Evolutionary conservation across 2,888 invertebrate genomes (phyloP), one percentile per base, ranked within the genome.

Genomic region (Serrognathus titanus): DNA sequence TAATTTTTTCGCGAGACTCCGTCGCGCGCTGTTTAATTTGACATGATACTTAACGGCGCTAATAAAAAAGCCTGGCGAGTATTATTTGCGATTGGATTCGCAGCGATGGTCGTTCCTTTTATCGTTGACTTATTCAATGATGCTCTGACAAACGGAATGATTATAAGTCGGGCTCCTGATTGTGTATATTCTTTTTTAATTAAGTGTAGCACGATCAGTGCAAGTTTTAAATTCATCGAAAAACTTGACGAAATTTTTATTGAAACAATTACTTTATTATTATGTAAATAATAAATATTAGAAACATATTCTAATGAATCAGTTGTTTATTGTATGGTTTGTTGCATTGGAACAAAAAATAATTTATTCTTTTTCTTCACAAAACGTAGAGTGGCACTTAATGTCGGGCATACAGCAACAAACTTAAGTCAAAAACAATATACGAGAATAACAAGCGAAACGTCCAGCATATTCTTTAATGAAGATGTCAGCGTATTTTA

Each of bases 401-500:
- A 40, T 40, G 40, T 40, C 40, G 40, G 40, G 40, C 40, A 40
- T 40, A 40, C 49, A 63, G 53, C 57, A 58, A 59, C 60, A 54
- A 62, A 62, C 60, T 57, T 51, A 64, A 66, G 59, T 67, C 65
- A 65, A 64, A 67, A 66, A 66, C 63, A 64, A 63, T 63, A 64
- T 63, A 60, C 62, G 59, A 62, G 60, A 61, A 65, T 67, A 67
- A 68, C 67, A 65, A 67, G 65, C 62, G 60, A 53, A 58, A 62
- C 57, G 61, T 61, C 62, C 60, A 62, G 58, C 58, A 62, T 31
- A 31, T 62, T 58, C 65, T 61, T 63, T 69, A 69, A 69, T 69
- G 69, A 66, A 69, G 68, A 66, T 62, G 63, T 67, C 66, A 66
- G 60, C 61, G 65, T 67, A 63, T 56, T 65, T 66, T 69, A 66